These are phyloP conservation scores for Eremobia ochroleuca DNA, from an alignment of 2,888 invertebrate genomes.

Conservation along the genomic window DNA sequence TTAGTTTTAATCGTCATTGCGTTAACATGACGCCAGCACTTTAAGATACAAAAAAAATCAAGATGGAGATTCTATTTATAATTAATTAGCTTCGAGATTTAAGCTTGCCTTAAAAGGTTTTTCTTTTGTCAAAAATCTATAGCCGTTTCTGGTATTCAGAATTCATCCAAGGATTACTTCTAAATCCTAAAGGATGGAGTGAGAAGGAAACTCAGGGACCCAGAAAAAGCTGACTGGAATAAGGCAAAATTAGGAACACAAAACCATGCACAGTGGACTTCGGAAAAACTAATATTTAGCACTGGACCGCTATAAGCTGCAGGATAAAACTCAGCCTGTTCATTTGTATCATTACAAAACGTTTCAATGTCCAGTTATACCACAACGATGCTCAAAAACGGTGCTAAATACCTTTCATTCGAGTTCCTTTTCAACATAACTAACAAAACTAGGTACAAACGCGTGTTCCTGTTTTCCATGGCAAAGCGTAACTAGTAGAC, in stretches of 20 bases:
- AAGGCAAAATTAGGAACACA: not conserved
- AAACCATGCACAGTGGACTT: not conserved
- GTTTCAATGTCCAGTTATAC: not conserved
- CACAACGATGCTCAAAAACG: not conserved
- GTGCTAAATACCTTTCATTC: not conserved
- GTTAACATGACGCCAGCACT: not conserved
- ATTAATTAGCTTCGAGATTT: conserved; percentile 15
- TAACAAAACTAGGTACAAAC: conserved; percentile 1
- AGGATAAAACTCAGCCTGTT: not conserved
- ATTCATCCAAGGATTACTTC: not conserved
- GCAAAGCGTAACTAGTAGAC: conserved; percentile 4
- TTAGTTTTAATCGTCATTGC: not conserved
- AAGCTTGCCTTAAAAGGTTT: not conserved
- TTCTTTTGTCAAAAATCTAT: not conserved
- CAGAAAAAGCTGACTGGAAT: not conserved
- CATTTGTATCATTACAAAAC: not conserved
- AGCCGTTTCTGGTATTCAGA: not conserved
- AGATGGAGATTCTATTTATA: not conserved
- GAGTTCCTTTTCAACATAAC: not conserved
- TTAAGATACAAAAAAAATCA: not conserved
- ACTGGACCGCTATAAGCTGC: not conserved
- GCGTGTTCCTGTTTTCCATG: conserved; percentile 12
- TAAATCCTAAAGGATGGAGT: not conserved
- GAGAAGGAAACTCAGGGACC: not conserved
- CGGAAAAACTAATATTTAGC: not conserved